These are phyloP conservation scores for Tupaia tana DNA, from an alignment of 2,113 vertebrate species.

Conservation along the genomic window DNA sequence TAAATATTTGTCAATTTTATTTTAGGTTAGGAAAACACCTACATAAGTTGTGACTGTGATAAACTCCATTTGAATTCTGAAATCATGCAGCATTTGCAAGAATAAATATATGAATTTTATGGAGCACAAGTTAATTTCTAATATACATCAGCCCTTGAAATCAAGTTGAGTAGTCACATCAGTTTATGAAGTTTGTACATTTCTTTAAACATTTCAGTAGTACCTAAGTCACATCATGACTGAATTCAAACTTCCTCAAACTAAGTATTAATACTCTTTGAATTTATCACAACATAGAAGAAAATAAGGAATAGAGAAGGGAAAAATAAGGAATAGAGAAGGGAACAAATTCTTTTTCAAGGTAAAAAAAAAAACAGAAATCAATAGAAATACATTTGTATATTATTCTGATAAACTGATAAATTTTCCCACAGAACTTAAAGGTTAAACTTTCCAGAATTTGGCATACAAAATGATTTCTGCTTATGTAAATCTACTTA, in stretches of 20 bases:
- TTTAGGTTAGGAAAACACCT: not conserved
- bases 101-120: slow-evolving; percentile 31
- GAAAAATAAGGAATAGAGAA: slow-evolving; percentile 23
- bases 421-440: slow-evolving; percentile 52
- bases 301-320: not conserved
- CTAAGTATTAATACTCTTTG: slow-evolving; percentile 35
- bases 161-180: not conserved
- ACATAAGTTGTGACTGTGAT: not conserved
- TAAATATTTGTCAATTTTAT: not conserved
- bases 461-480: slow-evolving; percentile 28
- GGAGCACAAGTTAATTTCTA: not conserved
- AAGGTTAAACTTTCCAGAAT: slow-evolving; percentile 39
- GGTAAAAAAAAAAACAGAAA: slow-evolving; percentile 21
- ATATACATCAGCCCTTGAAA: not conserved
- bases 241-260: slow-evolving; percentile 15
- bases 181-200: not conserved
- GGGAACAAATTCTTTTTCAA: slow-evolving; percentile 20
- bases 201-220: slow-evolving; percentile 17
- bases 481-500: slow-evolving; percentile 74
- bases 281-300: slow-evolving; percentile 39
- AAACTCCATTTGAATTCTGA: not conserved
- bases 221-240: slow-evolving; percentile 17
- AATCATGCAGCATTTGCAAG: slow-evolving; percentile 25
- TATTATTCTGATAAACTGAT: slow-evolving; percentile 47
- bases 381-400: not conserved